Evolutionary conservation across 2,797 vertebrate species (phyloP).

Genomic region (Enteromius trimaculatus): DNA sequence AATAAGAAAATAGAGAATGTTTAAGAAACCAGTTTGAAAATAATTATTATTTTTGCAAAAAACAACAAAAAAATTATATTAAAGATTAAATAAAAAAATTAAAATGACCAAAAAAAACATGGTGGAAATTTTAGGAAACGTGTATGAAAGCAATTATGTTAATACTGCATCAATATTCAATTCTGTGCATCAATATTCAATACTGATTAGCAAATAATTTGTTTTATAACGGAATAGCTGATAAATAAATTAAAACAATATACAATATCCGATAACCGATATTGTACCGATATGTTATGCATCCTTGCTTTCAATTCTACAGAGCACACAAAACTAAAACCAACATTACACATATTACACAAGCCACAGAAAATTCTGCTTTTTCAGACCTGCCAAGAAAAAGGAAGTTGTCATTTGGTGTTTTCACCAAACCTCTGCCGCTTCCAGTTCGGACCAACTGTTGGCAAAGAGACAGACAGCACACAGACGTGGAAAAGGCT

Average conservation of each 20-base stretch:
- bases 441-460: slow-evolving; percentile 21
- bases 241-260: not conserved
- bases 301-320: not conserved
- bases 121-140: not conserved
- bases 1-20: not conserved
- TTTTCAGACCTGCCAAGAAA: slow-evolving; percentile 11
- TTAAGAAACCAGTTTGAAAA: not conserved
- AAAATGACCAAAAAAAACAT: not conserved
- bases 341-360: slow-evolving; percentile 2
- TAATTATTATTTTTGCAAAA: not conserved
- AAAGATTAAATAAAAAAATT: not conserved
- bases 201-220: not conserved
- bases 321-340: not conserved
- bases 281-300: not conserved
- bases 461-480: slow-evolving; percentile 29
- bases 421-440: slow-evolving; percentile 5
- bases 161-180: not conserved
- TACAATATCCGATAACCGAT: not conserved
- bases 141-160: not conserved
- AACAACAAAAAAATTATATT: not conserved
- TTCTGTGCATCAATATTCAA: not conserved
- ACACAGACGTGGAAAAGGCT: slow-evolving; percentile 15
- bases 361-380: not conserved
- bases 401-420: not conserved
- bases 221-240: not conserved